A percentile compares a stretch with the other conserved stretches of the same genome.
Evolutionary conservation across 2,113 vertebrate species (phyloP).

Genomic region (Cichladusa arquata): DNA sequence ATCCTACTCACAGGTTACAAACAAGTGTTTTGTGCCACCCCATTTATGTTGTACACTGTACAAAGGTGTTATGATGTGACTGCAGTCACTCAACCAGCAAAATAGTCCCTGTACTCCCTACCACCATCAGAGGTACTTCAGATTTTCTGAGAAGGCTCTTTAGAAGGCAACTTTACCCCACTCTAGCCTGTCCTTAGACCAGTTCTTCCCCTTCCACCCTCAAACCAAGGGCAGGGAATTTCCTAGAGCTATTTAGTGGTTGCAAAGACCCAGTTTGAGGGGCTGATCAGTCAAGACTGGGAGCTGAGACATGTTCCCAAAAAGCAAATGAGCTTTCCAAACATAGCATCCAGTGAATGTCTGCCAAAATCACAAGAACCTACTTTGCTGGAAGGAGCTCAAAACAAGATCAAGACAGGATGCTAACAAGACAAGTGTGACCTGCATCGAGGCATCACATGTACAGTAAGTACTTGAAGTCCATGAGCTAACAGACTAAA

Average conservation of each 20-base stretch:
- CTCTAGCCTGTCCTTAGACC: neutral
- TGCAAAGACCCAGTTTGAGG: neutral
- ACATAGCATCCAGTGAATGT: neutral
- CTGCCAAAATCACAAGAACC: neutral
- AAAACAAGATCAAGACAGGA: slow-evolving; percentile 15
- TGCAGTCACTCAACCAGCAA: neutral
- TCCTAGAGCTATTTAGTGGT: neutral
- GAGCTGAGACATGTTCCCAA: neutral
- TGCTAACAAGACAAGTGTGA: neutral
- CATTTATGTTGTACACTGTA: rapidly evolving
- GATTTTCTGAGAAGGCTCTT: neutral
- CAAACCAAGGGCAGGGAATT: neutral
- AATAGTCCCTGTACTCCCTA: neutral
- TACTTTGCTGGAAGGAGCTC: slow-evolving; percentile 17
- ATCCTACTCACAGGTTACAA: neutral
- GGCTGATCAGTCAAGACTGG: neutral
- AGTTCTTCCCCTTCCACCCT: neutral
- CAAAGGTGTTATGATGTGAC: neutral
- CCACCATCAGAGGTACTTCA: neutral
- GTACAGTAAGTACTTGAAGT: neutral
- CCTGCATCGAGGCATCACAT: neutral
- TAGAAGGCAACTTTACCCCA: neutral
- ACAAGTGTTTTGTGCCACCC: neutral
- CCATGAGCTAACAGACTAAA: neutral
- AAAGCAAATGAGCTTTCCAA: neutral